Conservation (phyloP, 2,797 vertebrate genomes). For the Sebastes matsubarae region DNA sequence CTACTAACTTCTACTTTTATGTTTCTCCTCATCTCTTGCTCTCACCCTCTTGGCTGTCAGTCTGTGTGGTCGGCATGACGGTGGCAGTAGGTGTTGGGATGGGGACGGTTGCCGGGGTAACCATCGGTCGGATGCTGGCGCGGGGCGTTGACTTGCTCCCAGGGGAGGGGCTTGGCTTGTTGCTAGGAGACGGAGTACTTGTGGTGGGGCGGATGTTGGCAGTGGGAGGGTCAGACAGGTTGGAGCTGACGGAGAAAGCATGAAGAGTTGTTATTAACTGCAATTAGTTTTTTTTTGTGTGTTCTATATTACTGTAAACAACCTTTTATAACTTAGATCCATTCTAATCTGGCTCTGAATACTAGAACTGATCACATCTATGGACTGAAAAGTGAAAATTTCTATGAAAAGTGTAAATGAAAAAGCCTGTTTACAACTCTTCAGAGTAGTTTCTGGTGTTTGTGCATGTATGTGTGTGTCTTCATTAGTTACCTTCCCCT, state of each 20-base stretch:
- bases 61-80: constrained; percentile 97
- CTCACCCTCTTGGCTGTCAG: constrained; percentile 94
- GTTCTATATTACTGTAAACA: not conserved
- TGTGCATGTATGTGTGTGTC: not conserved
- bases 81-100: constrained; percentile 95
- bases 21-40: not conserved
- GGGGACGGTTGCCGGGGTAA: constrained; percentile 91
- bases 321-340: not conserved
- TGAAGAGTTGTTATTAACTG: not conserved
- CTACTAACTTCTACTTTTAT: not conserved
- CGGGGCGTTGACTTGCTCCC: constrained; percentile 92
- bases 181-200: constrained; percentile 87
- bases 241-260: constrained; percentile 80
- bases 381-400: not conserved
- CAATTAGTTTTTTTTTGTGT: not conserved
- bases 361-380: not conserved
- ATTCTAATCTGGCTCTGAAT: not conserved
- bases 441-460: not conserved
- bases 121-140: constrained; percentile 98
- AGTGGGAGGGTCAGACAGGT: constrained; percentile 92
- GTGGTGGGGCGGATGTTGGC: constrained; percentile 98
- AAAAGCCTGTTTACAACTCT: not conserved
- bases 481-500: constrained; percentile 88
- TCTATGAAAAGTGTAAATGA: not conserved
- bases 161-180: constrained; percentile 89